phyloP scores from a whole-genome alignment of 2,797 vertebrate species.

The Leptatherina wallacei region DNA sequence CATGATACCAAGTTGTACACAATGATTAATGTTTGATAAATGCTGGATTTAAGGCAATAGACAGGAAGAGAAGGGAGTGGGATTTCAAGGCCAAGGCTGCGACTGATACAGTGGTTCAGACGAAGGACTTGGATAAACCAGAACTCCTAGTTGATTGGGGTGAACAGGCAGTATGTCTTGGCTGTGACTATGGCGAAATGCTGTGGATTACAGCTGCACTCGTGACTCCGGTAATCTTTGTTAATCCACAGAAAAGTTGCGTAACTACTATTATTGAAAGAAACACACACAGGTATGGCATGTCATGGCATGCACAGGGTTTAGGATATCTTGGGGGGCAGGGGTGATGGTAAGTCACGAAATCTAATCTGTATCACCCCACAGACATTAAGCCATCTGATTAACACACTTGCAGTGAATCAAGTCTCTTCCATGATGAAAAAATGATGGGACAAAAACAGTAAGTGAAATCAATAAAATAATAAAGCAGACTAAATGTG shows the following conservation, averaged over 20 bases:
- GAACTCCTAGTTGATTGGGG: conserved; percentile 5
- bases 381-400: neutral
- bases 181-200: conserved; percentile 41
- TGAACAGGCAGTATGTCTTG: conserved; percentile 23
- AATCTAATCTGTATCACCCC: conserved; percentile 11
- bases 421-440: too few species aligned
- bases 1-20: conserved; percentile 24
- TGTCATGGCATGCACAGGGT: conserved; percentile 2
- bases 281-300: conserved; percentile 34
- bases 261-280: conserved; percentile 51
- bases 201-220: conserved; percentile 68
- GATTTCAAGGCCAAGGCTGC: conserved; percentile 30
- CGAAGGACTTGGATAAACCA: conserved; percentile 19
- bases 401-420: neutral
- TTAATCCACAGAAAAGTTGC: conserved; percentile 66
- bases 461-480: too few species aligned
- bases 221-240: conserved; percentile 65
- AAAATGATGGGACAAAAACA: too few species aligned
- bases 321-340: neutral
- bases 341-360: neutral
- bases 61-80: conserved; percentile 13
- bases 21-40: conserved; percentile 20
- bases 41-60: conserved; percentile 23
- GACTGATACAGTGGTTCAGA: conserved; percentile 22
- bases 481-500: too few species aligned